These are phyloP conservation scores for Dunckerocampus dactyliophorus DNA, from an alignment of 2,113 vertebrate species.

Conservation along the genomic window DNA sequence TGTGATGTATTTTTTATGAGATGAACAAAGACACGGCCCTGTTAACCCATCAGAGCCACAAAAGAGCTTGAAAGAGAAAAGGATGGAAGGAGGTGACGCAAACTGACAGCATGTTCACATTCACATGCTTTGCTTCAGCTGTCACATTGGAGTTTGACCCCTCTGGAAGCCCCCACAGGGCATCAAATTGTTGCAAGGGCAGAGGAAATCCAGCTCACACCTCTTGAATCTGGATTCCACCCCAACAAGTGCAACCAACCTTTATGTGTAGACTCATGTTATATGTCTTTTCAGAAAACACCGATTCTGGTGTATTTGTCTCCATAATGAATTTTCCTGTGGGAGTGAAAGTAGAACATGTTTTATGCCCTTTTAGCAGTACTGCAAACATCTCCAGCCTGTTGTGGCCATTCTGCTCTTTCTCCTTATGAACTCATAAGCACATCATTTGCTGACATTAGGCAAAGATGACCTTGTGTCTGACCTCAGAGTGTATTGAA, in stretches of 20 bases:
- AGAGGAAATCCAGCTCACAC: conserved; percentile 33
- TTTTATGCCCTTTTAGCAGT: not conserved
- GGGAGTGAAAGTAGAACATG: not conserved
- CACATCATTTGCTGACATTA: conserved; percentile 5
- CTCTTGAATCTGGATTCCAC: conserved; percentile 45
- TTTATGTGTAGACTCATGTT: too few relatives aligned
- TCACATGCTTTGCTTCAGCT: conserved; percentile 55
- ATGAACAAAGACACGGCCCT: conserved; percentile 35
- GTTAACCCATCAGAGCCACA: conserved; percentile 24
- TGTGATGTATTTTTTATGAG: conserved; percentile 36
- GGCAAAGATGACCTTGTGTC: not conserved
- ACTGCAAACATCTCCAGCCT: not conserved
- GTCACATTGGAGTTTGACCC: conserved; percentile 58
- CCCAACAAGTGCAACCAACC: conserved; percentile 28
- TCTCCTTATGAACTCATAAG: conserved; percentile 1
- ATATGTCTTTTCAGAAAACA: too few relatives aligned
- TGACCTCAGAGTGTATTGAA: not conserved
- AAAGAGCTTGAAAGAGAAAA: conserved; percentile 24
- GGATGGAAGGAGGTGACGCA: conserved; percentile 33
- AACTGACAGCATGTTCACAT: conserved; percentile 58
- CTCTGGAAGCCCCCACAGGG: conserved; percentile 27
- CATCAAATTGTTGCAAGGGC: conserved; percentile 45
- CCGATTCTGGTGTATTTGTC: too few relatives aligned
- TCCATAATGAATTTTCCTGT: not conserved
- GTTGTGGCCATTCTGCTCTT: not conserved